These are phyloP conservation scores for Drosophila varians DNA, from an alignment of 1,140 invertebrate species.

Conservation along the genomic window DNA sequence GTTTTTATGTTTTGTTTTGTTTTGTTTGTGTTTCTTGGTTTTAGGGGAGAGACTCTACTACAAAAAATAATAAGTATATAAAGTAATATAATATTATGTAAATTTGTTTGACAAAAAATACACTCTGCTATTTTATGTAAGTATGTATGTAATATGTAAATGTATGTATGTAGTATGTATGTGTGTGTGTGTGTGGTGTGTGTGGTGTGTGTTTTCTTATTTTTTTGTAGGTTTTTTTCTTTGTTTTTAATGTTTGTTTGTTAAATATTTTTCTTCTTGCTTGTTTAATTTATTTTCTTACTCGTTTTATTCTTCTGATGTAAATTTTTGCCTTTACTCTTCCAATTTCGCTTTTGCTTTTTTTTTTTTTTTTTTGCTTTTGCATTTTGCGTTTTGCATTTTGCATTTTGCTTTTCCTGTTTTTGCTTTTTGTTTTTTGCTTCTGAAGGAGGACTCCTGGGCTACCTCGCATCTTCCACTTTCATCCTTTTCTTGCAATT, in stretches of 20 bases:
- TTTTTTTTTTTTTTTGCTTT: background rate
- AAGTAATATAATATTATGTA: constrained; percentile 62
- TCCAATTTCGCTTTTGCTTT: constrained; percentile 26
- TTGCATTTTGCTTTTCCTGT: constrained; percentile 9
- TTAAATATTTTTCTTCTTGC: constrained; percentile 39
- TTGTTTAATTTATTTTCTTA: constrained; percentile 40
- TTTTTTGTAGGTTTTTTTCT: constrained; percentile 9
- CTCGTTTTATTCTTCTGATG: constrained; percentile 31
- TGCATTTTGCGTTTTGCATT: background rate
- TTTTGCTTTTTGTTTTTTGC: background rate
- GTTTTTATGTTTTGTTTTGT: background rate
- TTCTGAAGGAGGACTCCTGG: background rate
- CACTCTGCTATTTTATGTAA: constrained; percentile 66
- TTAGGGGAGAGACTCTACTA: constrained; percentile 43
- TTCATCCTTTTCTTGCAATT: background rate
- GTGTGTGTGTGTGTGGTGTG: constrained; percentile 33
- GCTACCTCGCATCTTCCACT: background rate
- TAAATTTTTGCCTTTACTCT: constrained; percentile 2
- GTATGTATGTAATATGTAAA: constrained; percentile 54
- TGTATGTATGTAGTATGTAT: constrained; percentile 36
- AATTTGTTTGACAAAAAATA: constrained; percentile 81
- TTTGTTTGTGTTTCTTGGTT: background rate
- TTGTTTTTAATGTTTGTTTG: constrained; percentile 18
- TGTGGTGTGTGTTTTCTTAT: constrained; percentile 19
- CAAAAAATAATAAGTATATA: constrained; percentile 54